Evolutionary conservation across 2,113 vertebrate species (phyloP), one percentile per base, ranked within the genome.

Genomic region (Chlamydotis undulata): DNA sequence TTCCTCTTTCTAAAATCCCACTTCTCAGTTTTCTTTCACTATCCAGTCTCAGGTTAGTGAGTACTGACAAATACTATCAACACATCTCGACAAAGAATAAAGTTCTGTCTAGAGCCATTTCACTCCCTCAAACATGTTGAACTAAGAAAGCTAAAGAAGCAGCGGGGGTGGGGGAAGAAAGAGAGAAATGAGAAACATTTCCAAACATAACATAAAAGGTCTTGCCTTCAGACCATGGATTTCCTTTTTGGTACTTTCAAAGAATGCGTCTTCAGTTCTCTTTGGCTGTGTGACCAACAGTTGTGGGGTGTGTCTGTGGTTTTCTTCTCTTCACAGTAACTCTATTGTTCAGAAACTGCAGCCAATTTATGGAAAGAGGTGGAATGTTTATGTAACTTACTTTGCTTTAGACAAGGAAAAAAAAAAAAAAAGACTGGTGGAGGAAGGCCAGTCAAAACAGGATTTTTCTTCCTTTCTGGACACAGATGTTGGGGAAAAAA

Each of bases 311-410:
- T 98, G 98, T 97, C 97, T 97, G 97, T 93, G 97, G 97, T 97
- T 97, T 98, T 98, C 97, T 96, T 94, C 97, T 97, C 96, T 96
- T 97, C 98, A 98, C 98, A 98, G 98, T 98, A 97, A 98, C 98
- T 84, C 98, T 97, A 98, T 98, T 98, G 98, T 98, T 98, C 97
- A 94, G 97, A 97, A 96, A 98, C 97, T 98, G 97, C 94, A 96
- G 98, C 98, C 98, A 98, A 98, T 97, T 98, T 98, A 98, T 97
- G 98, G 98, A 98, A 98, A 97, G 97, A 98, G 97, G 97, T 98
- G 97, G 98, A 98, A 98, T 98, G 98, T 98, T 98, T 98, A 98
- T 98, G 97, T 98, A 98, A 98, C 98, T 98, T 96, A 98, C 98
- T 98, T 98, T 90, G 97, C 97, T 97, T 98, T 97, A 97, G 98